Base-by-base conservation (phyloP, 1,140 invertebrate genomes). In the Dendrolimus punctatus region DNA sequence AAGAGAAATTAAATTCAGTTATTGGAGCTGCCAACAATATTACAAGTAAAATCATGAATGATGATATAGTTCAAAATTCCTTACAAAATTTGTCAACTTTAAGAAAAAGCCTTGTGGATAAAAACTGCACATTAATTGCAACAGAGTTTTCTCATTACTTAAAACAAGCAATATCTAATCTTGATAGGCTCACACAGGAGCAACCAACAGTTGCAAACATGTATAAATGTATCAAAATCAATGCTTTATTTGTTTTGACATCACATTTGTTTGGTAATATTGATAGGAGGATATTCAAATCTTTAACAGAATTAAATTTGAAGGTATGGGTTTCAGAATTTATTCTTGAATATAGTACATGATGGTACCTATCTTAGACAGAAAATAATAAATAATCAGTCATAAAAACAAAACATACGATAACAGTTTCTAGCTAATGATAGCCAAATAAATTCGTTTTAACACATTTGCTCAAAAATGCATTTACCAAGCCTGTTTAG, bases 231-330 rank as follows among this genome's bases (percentile, higher is more conserved):
- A 90, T 95, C 10, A 92, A 92, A 74, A 76, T 93, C 2, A 94
- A 93, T 85, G 87, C 91, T 36, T 84, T 95, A 3, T 91, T 92
- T 79, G 91, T 94, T 4, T 85, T 96, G 10, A 90, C 92, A 53
- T 90, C 91, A 59, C 90, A 92, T 67, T 85, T 96, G n/a, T 96
- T 95, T 86, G 92, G 93, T 36, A 89, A 87, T 45, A 89, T 89
- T 58, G 95, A 98, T 68, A 95, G 92, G 73, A 95, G 94, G 86
- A 73, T 94, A 7, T 90, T 95, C 47, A 94, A 92, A 85, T 81
- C 88, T 55, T 64, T 96, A 6, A 87, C 91, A 64, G 95, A 96
- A 61, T 70, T 92, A 1, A 92, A 95, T 73, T 93, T 91, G 80
- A 96, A 94, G 88, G 91, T 93, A 71, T 45, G 42, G 23, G 23